Evolutionary conservation across 2,888 invertebrate genomes (phyloP).

Genomic region (Julus scanicus): DNA sequence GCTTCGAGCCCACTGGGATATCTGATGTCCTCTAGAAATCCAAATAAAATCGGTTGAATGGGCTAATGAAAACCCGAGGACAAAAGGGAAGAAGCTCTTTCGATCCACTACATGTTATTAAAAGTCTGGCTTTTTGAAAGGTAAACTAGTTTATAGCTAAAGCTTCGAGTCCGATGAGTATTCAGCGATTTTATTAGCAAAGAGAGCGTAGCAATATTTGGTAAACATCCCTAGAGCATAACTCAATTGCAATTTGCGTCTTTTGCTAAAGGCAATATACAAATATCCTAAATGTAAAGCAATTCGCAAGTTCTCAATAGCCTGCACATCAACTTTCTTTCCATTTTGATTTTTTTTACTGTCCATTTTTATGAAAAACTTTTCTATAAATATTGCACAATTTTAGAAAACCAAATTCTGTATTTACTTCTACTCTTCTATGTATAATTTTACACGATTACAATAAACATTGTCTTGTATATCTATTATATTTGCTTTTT

Average conservation of each 20-base stretch:
- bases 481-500: too few relatives aligned
- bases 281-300: background rate
- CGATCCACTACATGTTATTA: conserved; percentile 13
- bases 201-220: background rate
- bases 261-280: background rate
- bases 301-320: too few relatives aligned
- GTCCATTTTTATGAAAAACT: too few relatives aligned
- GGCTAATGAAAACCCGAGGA: conserved; percentile 14
- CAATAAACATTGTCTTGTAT: too few relatives aligned
- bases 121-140: background rate
- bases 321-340: too few relatives aligned
- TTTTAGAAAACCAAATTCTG: too few relatives aligned
- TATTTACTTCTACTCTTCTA: too few relatives aligned
- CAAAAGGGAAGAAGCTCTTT: conserved; percentile 34
- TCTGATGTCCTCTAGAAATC: conserved; percentile 27
- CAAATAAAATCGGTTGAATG: conserved; percentile 42
- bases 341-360: too few relatives aligned
- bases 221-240: background rate
- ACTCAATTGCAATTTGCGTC: background rate
- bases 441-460: too few relatives aligned
- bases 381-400: too few relatives aligned
- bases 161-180: background rate
- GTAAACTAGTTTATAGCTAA: background rate
- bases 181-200: background rate
- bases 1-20: conserved; percentile 14